Evolutionary conservation across 2,888 invertebrate species (phyloP).

Genomic region (Melanargia galathea): DNA sequence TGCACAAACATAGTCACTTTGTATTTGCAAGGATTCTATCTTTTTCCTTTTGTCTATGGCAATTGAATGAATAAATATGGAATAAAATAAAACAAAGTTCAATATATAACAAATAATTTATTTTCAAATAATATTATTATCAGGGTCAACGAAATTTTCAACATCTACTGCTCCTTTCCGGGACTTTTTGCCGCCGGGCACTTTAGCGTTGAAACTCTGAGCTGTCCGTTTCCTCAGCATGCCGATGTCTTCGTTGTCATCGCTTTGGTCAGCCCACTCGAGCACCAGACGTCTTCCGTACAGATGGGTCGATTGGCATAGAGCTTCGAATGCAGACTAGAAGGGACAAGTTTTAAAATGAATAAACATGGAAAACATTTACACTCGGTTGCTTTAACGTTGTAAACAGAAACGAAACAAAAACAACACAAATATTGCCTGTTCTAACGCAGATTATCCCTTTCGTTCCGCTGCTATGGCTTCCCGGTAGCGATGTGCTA

Average conservation of each 20-base stretch:
- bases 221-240: conserved; percentile 93
- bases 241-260: conserved; percentile 86
- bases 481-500: too few species aligned
- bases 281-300: conserved; percentile 96
- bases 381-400: too few species aligned
- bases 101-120: conserved; percentile 26
- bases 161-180: conserved; percentile 74
- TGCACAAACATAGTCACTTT: too few species aligned
- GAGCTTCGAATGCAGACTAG: conserved; percentile 93
- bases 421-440: too few species aligned
- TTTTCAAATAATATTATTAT: conserved; percentile 36
- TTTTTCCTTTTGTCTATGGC: neutral
- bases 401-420: too few species aligned
- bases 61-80: neutral
- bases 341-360: conserved; percentile 46
- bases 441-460: too few species aligned
- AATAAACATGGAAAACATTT: neutral
- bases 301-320: conserved; percentile 98
- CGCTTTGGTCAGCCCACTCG: conserved; percentile 94
- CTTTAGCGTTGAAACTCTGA: conserved; percentile 71
- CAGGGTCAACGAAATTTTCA: conserved; percentile 70
- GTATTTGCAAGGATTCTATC: too few species aligned
- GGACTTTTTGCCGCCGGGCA: conserved; percentile 73
- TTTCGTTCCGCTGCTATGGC: too few species aligned
- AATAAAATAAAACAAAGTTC: neutral